Evolutionary conservation across 2,113 vertebrate species (phyloP), one percentile per base, ranked within the genome.

Genomic region (Cyanoliseus patagonus): DNA sequence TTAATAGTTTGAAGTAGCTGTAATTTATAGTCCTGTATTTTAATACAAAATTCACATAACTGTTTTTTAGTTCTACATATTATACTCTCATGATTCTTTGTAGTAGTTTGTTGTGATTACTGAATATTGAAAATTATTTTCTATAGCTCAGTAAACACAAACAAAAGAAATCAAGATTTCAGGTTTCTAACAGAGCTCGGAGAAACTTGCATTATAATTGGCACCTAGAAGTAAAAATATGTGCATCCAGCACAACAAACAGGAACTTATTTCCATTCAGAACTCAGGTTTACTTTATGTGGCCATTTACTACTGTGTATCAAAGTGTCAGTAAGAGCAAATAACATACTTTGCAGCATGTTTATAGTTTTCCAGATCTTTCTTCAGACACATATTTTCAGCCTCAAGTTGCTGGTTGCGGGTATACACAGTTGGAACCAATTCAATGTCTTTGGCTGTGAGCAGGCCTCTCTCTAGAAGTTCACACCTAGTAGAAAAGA

Each of bases 291-390:
- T 78, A 52, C 27, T 83, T 91, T 66, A 61, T 44, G 42, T 64
- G n/a, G 42, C 33, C 35, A 49, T 57, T 68, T 68, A 31, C 14
- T 68, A 10, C 15, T n/a, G 17, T 2, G 46, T 30, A 53, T 35
- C 41, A 66, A 90, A 88, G 28, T 16, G 74, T 16, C 53, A 85
- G 37, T 68, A 87, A 83, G 53, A 70, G 2, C 72, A 68, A 42
- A 41, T 8, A 88, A 97, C 97, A 66, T 97, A 98, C 98, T 94
- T 97, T 7, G 98, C 97, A 37, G 97, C 97, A 31, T 80, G 87
- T 76, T 95, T 98, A 97, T 97, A 98, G 72, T 92, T 97, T 42
- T 98, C 98, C 82, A 98, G 68, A 78, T 99, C 99, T 80, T 97
- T 98, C 70, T 94, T 98, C 73, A 98, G 93, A 57, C 19, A 95